These are phyloP conservation scores for Anodontia alba DNA, from an alignment of 2,888 invertebrate genomes.

Conservation along the genomic window DNA sequence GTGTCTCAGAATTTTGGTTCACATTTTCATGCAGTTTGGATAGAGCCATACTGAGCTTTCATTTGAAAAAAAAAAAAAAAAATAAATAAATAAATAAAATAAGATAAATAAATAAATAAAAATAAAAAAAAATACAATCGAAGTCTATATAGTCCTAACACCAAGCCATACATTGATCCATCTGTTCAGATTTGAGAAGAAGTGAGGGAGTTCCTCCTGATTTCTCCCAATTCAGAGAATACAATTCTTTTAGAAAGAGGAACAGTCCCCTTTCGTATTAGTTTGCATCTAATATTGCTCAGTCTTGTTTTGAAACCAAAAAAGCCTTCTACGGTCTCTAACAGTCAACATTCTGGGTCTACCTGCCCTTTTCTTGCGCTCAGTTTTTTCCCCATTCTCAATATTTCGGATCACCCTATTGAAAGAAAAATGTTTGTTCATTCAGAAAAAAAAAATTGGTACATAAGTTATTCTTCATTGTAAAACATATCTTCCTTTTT, in stretches of 20 bases:
- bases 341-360: background rate
- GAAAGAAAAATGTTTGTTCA: background rate
- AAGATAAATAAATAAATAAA: too few species aligned
- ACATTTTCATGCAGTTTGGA: background rate
- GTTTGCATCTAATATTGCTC: background rate
- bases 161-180: background rate
- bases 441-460: background rate
- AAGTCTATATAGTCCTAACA: background rate
- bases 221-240: background rate
- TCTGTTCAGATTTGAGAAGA: background rate
- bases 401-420: background rate
- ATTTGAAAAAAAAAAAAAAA: background rate
- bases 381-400: background rate
- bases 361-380: background rate
- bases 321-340: background rate
- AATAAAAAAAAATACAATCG: background rate
- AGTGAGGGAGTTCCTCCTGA: background rate
- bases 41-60: background rate
- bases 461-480: background rate
- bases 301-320: background rate
- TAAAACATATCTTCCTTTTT: background rate
- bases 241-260: background rate
- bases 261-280: too few species aligned
- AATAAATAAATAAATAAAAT: too few species aligned
- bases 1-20: background rate